phyloP scores from a whole-genome alignment of 2,113 vertebrate species.

The Aphelocoma coerulescens region DNA sequence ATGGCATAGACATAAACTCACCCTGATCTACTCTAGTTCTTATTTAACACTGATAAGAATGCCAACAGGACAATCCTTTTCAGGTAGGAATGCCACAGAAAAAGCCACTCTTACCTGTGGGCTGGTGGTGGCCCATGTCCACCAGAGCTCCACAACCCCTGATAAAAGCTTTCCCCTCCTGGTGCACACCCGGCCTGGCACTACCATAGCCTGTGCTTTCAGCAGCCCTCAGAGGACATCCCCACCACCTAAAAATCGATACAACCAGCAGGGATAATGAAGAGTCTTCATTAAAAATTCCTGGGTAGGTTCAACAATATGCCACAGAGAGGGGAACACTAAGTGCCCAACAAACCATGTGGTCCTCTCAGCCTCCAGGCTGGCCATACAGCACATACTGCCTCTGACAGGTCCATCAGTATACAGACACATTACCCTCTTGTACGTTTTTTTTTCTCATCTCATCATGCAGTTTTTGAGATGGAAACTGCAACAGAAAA shows the following conservation, averaged over 20 bases:
- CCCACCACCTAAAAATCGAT: background rate
- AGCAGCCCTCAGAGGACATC: background rate
- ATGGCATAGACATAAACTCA: background rate
- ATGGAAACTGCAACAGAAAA: background rate
- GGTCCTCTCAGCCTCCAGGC: background rate
- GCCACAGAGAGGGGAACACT: background rate
- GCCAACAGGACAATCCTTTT: background rate
- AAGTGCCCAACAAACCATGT: rapidly evolving
- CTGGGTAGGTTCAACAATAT: background rate
- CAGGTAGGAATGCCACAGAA: background rate
- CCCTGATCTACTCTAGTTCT: background rate
- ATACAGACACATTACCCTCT: rapidly evolving
- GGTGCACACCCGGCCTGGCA: background rate
- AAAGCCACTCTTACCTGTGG: background rate
- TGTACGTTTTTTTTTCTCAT: background rate
- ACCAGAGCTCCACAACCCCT: background rate
- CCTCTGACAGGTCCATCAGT: background rate
- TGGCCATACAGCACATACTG: background rate
- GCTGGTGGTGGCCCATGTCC: background rate
- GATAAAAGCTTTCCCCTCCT: background rate
- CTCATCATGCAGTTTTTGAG: background rate
- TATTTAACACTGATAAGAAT: background rate
- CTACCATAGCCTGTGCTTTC: background rate
- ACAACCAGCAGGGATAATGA: background rate
- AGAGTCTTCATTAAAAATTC: background rate